Evolutionary conservation across 1,140 invertebrate genomes (phyloP), one percentile per base, ranked within the genome.

Genomic region (Goniozus legneri): DNA sequence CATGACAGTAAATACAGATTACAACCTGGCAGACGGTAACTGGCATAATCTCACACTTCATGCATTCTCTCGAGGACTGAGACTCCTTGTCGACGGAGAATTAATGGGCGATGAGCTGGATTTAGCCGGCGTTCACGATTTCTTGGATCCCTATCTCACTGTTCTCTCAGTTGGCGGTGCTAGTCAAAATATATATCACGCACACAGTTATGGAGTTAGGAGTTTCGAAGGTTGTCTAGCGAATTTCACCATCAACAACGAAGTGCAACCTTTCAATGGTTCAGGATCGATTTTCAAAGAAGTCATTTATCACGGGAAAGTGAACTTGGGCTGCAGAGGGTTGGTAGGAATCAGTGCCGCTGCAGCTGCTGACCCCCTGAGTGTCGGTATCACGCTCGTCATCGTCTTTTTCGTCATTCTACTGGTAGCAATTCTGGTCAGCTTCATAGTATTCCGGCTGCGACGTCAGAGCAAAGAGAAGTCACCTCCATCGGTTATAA

Each of bases 371-470:
- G 89, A 93, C 77, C 91, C 91, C 1, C 72, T 95, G 1, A 91
- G 87, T 58, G 91, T 95, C 32, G 92, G 92, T 21, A 87, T 95
- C 24, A 93, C 91, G 1, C 75, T 97, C 16, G 91, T 97, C 1
- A 92, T 97, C 34, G 88, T 95, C 3, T 97, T 97, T 75, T 95
- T 97, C 61, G 84, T 93, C 2, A 89, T 92, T 35, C 74, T 95
- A 8, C 79, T 95, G 14, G 83, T 94, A 6, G 91, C 91, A 1
- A 93, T 95, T 46, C 76, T 92, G 18, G 85, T 91, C 4, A 93
- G 89, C 37, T 95, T 95, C 65, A 80, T 95, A 2, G 89, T 95
- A 7, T 95, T 94, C 67, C 82, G 90, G 14, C 75, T 93, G 44
- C 79, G 91, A 10, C 85, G 89, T 13, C 89, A 92, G 65, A 87